These are phyloP conservation scores for Spheniscus mendiculus DNA, from an alignment of 2,113 vertebrate genomes.

Conservation along the genomic window DNA sequence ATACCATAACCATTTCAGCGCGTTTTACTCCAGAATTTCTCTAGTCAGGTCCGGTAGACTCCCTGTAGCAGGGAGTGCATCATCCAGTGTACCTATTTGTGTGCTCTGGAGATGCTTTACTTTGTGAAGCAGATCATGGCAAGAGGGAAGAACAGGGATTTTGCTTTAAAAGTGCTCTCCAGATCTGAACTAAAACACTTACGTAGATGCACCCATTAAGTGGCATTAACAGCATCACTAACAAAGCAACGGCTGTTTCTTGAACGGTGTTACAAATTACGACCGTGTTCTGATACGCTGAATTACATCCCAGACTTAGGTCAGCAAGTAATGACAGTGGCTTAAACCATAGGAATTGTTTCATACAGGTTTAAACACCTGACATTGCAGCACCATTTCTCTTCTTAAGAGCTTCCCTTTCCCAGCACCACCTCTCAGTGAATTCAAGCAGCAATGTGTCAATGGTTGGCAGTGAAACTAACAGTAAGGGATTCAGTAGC, in stretches of 20 bases:
- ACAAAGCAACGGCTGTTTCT: neutral
- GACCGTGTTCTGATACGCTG: neutral
- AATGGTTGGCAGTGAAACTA: neutral
- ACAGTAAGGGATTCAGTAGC: neutral
- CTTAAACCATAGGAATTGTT: neutral
- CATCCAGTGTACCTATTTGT: neutral
- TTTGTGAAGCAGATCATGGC: neutral
- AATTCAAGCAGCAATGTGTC: neutral
- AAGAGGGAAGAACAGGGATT: neutral
- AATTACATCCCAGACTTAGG: neutral
- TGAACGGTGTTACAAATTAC: neutral
- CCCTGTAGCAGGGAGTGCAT: neutral
- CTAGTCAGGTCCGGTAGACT: neutral
- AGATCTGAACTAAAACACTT: neutral
- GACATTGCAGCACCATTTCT: neutral
- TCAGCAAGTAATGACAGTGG: neutral
- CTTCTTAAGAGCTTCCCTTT: neutral
- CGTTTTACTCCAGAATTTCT: neutral
- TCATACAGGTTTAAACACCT: neutral
- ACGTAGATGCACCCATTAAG: neutral
- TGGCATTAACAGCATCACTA: neutral
- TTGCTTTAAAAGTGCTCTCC: neutral
- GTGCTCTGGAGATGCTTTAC: neutral
- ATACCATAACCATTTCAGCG: neutral
- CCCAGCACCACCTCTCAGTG: neutral